These are phyloP conservation scores for Ischnura elegans DNA, from an alignment of 2,888 invertebrate genomes.

Conservation along the genomic window DNA sequence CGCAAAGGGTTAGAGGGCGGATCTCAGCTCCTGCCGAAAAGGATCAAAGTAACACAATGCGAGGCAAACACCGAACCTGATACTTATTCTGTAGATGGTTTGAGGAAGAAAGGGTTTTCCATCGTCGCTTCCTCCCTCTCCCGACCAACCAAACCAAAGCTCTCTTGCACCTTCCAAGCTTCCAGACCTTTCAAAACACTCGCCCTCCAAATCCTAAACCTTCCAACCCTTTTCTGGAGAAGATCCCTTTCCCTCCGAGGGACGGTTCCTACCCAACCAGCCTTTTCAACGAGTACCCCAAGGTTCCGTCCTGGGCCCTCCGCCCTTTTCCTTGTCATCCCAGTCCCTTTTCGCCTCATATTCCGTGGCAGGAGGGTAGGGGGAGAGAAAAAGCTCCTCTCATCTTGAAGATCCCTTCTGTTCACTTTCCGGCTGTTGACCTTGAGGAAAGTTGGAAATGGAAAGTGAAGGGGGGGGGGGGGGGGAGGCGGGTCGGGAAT, in stretches of 20 bases:
- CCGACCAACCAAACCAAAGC: neutral
- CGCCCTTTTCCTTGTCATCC: neutral
- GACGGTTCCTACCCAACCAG: neutral
- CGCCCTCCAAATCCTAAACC: neutral
- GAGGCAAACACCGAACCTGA: slow-evolving; percentile 62
- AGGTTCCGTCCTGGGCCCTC: neutral
- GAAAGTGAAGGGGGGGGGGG: neutral
- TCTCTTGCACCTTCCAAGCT: neutral
- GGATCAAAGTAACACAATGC: slow-evolving; percentile 58
- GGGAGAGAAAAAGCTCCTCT: neutral
- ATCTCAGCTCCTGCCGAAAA: slow-evolving; percentile 13
- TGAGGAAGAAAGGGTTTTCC: slow-evolving; percentile 13
- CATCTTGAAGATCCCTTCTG: slow-evolving; percentile 33
- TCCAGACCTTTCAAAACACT: neutral
- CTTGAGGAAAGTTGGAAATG: slow-evolving; percentile 13
- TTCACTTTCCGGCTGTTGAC: slow-evolving; percentile 3
- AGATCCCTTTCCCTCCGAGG: neutral
- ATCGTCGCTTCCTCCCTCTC: slow-evolving; percentile 4
- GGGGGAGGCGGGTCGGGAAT: neutral
- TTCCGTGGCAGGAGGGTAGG: neutral
- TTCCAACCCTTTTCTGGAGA: slow-evolving; percentile 6
- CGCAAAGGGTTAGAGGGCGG: neutral
- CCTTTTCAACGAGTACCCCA: neutral
- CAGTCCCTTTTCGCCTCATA: slow-evolving; percentile 30
- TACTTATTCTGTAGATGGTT: slow-evolving; percentile 14